Base-by-base conservation (phyloP, 2,113 vertebrate genomes). In the Lipophrys pholis region DNA sequence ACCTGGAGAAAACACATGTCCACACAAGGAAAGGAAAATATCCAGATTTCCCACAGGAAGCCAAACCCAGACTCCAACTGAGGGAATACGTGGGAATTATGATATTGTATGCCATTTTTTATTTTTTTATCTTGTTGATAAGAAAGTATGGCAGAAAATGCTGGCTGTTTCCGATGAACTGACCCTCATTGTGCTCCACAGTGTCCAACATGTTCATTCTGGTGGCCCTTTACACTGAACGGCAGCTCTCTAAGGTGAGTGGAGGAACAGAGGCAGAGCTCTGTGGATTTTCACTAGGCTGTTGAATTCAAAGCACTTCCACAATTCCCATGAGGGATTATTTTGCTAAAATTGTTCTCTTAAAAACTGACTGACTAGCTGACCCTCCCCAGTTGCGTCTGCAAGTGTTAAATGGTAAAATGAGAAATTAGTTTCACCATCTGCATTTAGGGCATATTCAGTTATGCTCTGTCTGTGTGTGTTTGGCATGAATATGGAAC, bases 161-260 rank as follows among this genome's bases (percentile, higher is more conserved):
- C 2, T n/a, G 14, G 3, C 45, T 11, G n/a, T 12, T 72, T 50
- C 2, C 16, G n/a, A 45, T 30, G 4, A 62, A 50, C 59, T 81
- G 45, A 76, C 21, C 85, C 11, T 73, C 30, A 2, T 56, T 87
- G 68, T 86, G 57, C 39, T 81, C 66, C 11, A 81, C 93, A 97
- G 96, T 79, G 67, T 95, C 94, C 75, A 96, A 96, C 10, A 59
- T 90, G 51, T 97, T 96, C 77, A 88, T 92, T 4, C 52, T 97
- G 78, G 91, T 91, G 55, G 93, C 94, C 5, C 92, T 97, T 83
- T 95, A 95, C 66, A 91, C 94, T 1, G 96, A 97, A 71, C 94
- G 94, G 78, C 88, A 88, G 58, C 89, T 97, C 75, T 95, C 95
- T 0, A 90, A 69, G 91, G 96, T 97, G 87, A 96, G 95, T 89